These are phyloP conservation scores for Drosophila ananassae DNA, from an alignment of 1,140 invertebrate genomes.

Conservation along the genomic window DNA sequence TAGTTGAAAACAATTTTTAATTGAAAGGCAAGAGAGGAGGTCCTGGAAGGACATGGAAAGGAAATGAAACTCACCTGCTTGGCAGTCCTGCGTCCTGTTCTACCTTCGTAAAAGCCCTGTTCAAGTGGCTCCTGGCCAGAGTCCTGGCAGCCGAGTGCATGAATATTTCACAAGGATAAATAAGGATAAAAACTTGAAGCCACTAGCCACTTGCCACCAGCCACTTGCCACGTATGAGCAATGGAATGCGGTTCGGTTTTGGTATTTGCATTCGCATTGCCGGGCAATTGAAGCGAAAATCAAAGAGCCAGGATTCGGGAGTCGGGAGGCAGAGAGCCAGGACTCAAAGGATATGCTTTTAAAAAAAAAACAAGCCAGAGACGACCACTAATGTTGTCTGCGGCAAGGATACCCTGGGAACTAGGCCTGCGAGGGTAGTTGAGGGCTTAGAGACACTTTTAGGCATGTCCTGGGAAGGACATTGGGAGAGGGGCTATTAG, in stretches of 20 bases:
- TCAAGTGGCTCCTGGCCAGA: constrained; percentile 52
- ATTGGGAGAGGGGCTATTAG: no score
- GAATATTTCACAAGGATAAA: constrained; percentile 82
- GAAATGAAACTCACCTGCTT: not conserved
- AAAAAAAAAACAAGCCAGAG: constrained; percentile 8
- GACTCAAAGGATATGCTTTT: not conserved
- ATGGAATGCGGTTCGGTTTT: constrained; percentile 45
- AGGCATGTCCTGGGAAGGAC: not conserved
- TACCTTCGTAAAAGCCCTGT: no score
- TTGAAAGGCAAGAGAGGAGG: constrained; percentile 66
- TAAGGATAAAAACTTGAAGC: constrained; percentile 79
- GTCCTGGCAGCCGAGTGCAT: constrained; percentile 51
- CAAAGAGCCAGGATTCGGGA: constrained; percentile 7
- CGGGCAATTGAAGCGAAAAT: constrained; percentile 27
- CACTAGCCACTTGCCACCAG: not conserved
- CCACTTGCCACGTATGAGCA: constrained; percentile 52
- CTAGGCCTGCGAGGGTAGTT: not conserved
- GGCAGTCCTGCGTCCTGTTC: constrained; percentile 9
- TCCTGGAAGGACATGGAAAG: not conserved
- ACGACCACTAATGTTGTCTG: constrained; percentile 70
- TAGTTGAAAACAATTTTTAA: constrained; percentile 82
- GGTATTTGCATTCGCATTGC: constrained; percentile 41
- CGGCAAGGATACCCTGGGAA: constrained; percentile 25
- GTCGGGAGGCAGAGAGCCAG: not conserved
- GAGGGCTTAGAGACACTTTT: not conserved